Evolutionary conservation across 2,113 vertebrate genomes (phyloP), one percentile per base, ranked within the genome.

Genomic region (Pseudorectes ferrugineus): DNA sequence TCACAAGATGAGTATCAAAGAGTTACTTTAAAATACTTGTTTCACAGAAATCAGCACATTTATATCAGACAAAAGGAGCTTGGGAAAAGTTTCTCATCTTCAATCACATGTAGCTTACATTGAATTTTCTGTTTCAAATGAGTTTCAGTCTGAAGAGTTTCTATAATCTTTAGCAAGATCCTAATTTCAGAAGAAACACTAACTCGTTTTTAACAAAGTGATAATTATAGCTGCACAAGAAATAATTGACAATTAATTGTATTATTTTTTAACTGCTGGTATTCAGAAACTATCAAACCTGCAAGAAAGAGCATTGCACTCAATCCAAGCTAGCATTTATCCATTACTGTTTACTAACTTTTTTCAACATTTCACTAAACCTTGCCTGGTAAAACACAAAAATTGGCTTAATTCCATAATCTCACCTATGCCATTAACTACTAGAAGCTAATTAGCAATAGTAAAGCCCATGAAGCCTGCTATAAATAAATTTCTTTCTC

Each of bases 1-100:
- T 95, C 89, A 42, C 62, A 92, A 71, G 85, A 94, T 62, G 66
- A 82, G 62, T 70, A 95, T 76, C 85, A 66, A 81, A 92, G 63
- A 66, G n/a, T 38, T 76, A 54, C 73, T 91, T 94, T 61, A 65
- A 91, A 95, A 79, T 61, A 28, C 49, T 89, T 73, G 70, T 70
- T 89, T 71, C 72, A 94, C 54, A 73, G 62, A 88, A 92, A 95
- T 89, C 67, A 88, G 68, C 55, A 49, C 10, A 66, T 71, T 87
- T 76, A 24, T 45, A 80, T 43, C n/a, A 82, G 59, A 89, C 29
- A 89, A 80, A 95, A 82, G 42, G 54, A 89, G 84, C 40, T 62
- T 1, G 4, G 74, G 46, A 73, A 79, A 92, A 84, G 72, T 23
- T 6, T 85, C 29, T 87, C 46, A 36, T 89, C 54, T 93, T 94